These are phyloP conservation scores for Pseudococcus longispinus DNA, from an alignment of 2,888 invertebrate species.

Conservation along the genomic window DNA sequence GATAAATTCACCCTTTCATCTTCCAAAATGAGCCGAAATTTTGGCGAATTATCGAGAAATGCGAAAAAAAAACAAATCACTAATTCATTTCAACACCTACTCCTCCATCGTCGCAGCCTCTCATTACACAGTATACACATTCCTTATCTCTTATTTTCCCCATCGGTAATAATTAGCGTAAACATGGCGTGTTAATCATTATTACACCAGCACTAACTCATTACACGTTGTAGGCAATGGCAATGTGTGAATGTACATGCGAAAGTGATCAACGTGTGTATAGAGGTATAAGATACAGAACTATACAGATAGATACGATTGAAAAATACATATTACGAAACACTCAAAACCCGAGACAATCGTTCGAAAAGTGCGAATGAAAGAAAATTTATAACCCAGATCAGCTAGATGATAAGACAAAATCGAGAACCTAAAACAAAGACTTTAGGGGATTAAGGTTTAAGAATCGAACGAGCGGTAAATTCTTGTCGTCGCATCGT, in stretches of 20 bases:
- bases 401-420: not conserved
- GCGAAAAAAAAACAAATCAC: not conserved
- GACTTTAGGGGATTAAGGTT: not conserved
- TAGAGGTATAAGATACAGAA: not conserved
- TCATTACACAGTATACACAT: not conserved
- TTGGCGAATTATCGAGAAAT: not conserved
- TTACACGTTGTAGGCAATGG: not conserved
- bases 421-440: not conserved
- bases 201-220: not conserved
- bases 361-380: not conserved
- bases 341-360: not conserved
- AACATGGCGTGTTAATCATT: not conserved
- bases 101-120: not conserved
- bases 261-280: not conserved
- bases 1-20: not conserved
- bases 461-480: not conserved
- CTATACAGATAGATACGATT: not conserved
- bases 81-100: not conserved
- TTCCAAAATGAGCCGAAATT: not conserved
- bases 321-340: not conserved
- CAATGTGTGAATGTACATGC: not conserved
- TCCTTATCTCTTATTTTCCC: not conserved
- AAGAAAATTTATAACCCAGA: conserved; percentile 1
- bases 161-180: not conserved
- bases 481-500: not conserved